These are phyloP conservation scores for Bemisia tabaci DNA, from an alignment of 1,140 invertebrate genomes.

Conservation along the genomic window DNA sequence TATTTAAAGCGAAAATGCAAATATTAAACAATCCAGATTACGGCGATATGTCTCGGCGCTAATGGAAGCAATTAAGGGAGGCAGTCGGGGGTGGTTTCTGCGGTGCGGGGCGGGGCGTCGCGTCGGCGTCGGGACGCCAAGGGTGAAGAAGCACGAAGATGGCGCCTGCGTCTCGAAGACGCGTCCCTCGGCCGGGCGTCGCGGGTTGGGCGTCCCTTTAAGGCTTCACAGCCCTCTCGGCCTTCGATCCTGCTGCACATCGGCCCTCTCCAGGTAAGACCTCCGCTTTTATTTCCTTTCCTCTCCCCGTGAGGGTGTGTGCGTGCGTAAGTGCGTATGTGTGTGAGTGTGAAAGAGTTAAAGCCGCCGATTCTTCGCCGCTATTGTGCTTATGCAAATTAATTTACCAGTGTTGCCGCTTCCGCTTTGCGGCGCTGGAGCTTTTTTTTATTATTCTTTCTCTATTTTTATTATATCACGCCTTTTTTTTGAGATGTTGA, in stretches of 20 bases:
- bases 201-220: neutral
- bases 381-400: too few relatives aligned
- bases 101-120: neutral
- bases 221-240: neutral
- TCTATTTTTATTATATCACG: too few relatives aligned
- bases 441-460: too few relatives aligned
- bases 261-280: neutral
- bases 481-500: too few relatives aligned
- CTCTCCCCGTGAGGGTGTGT: too few relatives aligned
- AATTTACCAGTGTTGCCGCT: too few relatives aligned
- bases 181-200: neutral
- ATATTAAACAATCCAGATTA: neutral
- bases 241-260: neutral
- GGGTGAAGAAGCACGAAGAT: neutral
- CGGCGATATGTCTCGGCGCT: neutral
- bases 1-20: neutral
- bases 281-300: neutral
- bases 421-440: too few relatives aligned
- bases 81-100: neutral
- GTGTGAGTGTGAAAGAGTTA: too few relatives aligned
- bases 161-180: neutral
- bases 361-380: too few relatives aligned
- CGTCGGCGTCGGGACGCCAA: neutral
- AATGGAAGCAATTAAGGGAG: neutral
- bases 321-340: too few relatives aligned